These are phyloP conservation scores for Anthoscopus minutus DNA, from an alignment of 2,113 vertebrate genomes.

Conservation along the genomic window DNA sequence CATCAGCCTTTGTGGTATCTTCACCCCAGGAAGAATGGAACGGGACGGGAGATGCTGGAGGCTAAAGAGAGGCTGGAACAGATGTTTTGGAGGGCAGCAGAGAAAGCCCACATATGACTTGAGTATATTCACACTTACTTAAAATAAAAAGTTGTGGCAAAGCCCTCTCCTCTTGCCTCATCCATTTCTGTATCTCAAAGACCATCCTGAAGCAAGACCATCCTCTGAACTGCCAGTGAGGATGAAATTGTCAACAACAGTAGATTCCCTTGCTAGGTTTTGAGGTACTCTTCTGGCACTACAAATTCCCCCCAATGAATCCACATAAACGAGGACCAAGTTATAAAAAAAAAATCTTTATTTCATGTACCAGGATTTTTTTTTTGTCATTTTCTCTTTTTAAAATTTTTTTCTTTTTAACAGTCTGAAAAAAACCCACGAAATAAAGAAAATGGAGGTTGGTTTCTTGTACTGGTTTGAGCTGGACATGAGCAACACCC, in stretches of 20 bases:
- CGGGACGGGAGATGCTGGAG: neutral
- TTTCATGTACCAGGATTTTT: slow-evolving; percentile 82
- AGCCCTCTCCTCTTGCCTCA: neutral
- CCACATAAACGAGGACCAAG: slow-evolving; percentile 43
- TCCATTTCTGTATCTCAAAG: neutral
- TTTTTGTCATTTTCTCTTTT: slow-evolving; percentile 76
- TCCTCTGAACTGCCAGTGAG: neutral
- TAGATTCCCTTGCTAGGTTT: neutral
- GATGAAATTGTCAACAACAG: neutral
- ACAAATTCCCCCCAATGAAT: neutral
- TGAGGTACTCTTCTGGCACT: neutral
- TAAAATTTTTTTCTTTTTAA: slow-evolving; percentile 80
- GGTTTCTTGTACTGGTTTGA: slow-evolving; percentile 71
- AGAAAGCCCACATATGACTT: neutral
- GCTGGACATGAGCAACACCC: slow-evolving; percentile 63
- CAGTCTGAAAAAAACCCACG: slow-evolving; percentile 77
- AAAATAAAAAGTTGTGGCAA: neutral
- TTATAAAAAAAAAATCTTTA: slow-evolving; percentile 76
- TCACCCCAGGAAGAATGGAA: neutral
- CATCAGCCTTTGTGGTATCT: neutral
- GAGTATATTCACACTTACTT: neutral
- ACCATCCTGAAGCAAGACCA: neutral
- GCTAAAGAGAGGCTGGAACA: neutral
- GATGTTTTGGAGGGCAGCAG: neutral
- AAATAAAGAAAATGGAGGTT: slow-evolving; percentile 76